Base-by-base conservation (phyloP, 1,140 invertebrate genomes). In the Caenorhabditis latens region DNA sequence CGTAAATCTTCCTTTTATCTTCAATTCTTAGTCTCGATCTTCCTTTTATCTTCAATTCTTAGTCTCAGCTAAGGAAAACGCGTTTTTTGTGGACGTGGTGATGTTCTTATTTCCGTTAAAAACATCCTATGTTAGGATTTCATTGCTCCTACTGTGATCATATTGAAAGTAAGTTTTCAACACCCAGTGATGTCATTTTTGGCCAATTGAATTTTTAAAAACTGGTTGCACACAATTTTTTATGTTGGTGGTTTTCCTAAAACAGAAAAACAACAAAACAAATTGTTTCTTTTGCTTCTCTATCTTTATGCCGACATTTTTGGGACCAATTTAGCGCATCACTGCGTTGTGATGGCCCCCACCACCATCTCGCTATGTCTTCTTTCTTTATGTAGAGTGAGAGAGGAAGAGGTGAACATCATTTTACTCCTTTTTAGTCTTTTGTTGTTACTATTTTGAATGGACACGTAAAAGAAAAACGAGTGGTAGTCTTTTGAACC, bases 331-430 rank as follows among this genome's bases (percentile, higher is more conserved):
- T 53, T 79, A 50, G 46, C 71, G 71, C 71, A 79, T 79, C 71
- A 79, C 13, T 79, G 71, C 46, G 71, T 79, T 79, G 53, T 79
- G 46, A 50, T 50, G 19, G 14, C 7, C 40, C 14, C 71, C 13
- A 19, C 8, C 71, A 2, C 42, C 43, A 7, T 19, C 46, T 71
- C 11, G n/a, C 4, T 71, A 8, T 71, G 40, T 46, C 9, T 71
- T 43, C 46, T 46, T 71, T 43, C n/a, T 24, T 71, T 46, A 16
- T n/a, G 13, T 19, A 42, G 24, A 9, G 40, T 19, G 65, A 71
- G 16, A 71, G 19, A 61, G n/a, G 3, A 14, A 21, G 71, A 48
- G 21, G 43, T 50, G 71, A 79, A 79, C 71, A 79, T 79, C 71
- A 50, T 53, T 79, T 79, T 79, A 43, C 40, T 43, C 65, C 13